Evolutionary conservation across 2,888 invertebrate genomes (phyloP), one percentile per base, ranked within the genome.

Genomic region (Perizoma affinitatum): DNA sequence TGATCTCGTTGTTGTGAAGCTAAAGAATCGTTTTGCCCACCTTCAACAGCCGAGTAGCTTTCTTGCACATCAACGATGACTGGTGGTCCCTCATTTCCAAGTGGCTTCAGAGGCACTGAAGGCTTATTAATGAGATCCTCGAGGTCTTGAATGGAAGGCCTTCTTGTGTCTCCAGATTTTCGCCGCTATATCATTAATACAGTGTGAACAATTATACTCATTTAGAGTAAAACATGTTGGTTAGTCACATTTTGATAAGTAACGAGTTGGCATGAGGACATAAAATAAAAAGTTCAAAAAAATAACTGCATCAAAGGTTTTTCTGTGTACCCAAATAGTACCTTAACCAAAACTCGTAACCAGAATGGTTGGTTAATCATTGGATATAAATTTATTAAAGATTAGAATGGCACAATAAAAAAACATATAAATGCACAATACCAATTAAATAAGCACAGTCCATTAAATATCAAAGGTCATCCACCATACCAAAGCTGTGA

Each of bases 31-130:
- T 22, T 22, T 22, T 22, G 22, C 22, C 22, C 22, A 98, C 99
- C 98, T 96, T 99, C 99, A 88, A 98, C 96, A 61, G 98, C 98
- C 48, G 98, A 97, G 90, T 99, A 98, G 82, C 97, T 98, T 84
- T 98, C 97, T 86, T 98, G 97, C 47, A 97, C 96, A 87, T 98
- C 98, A 71, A 98, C 96, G 84, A 98, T 98, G 71, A 95, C 94
- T 44, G 98, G 98, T 70, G 98, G 97, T 64, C 97, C 97, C 69
- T 95, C 95, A 79, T 95, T 94, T 68, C 97, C 98, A 56, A 95
- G 86, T 68, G 96, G 94, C 83, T 95, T 95, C 69, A 98, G 93
- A 50, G 98, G 98, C 56, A 98, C 97, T 53, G 97, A 97, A 47
- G 97, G 96, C 84, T 97, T 97, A 84, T 98, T 97, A 86, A 98